Evolutionary conservation across 2,797 vertebrate species (phyloP), one percentile per base, ranked within the genome.

Genomic region (Sebastes hubbsi): DNA sequence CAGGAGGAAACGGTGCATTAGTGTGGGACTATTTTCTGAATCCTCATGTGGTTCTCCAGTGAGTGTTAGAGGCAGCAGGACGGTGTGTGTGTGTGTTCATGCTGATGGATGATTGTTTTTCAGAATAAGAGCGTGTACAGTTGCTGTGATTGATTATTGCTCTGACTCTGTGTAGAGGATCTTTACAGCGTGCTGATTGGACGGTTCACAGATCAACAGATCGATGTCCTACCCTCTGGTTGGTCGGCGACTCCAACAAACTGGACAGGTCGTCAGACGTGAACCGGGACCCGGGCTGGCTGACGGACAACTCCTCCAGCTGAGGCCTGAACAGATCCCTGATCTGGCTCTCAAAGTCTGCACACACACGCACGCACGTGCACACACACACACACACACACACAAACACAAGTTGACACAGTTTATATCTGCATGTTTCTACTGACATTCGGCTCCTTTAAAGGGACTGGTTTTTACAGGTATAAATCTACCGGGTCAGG

Each of bases 271-370:
- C 95, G n/a, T 76, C 91, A 14, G 89, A 80, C 1, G 87, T 92
- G 72, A 91, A 77, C 12, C 69, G 55, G 2, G 46, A 77, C 36
- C 86, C 64, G 13, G 91, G 77, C 87, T 89, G 81, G 2, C 36
- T 46, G 46, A 74, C 13, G 82, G 62, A 46, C 59, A 86, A 32
- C 68, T 94, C 93, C 34, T 95, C 92, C 81, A 95, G 71, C 58
- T 95, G 96, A 82, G 95, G 49, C 75, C 86, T 92, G 86, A 98
- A 96, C 36, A 97, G 90, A 76, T 95, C 96, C 85, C 91, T 94
- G 82, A 96, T 94, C 89, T 96, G 91, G 34, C 87, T 93, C 89
- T 97, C 77, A 24, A 98, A 97, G 83, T 98, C 98, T 99, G 83
- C 32, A 84, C 13, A 62, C 13, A 72, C 34, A 3, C 20, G 2